Base-by-base conservation (phyloP, 2,888 invertebrate genomes). In the Gandaritis pyraliata region DNA sequence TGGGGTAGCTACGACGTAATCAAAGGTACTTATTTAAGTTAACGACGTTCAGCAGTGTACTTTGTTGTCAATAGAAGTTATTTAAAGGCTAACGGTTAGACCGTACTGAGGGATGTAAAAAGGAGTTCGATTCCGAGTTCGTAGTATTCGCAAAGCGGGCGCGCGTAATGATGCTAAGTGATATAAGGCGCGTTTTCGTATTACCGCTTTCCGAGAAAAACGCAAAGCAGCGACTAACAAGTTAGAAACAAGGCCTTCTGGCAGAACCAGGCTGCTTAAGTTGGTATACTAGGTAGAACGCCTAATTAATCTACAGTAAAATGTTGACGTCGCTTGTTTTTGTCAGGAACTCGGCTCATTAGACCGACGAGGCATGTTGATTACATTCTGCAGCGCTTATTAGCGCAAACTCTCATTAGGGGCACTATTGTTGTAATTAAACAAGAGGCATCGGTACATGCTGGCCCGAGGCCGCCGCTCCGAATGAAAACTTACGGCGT, bases 361-460 rank as follows among this genome's bases (percentile, higher is more conserved):
- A 92, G 90, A 88, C 84, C 86, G 86, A 80, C 88, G 86, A 88
- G 86, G 91, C 87, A 91, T 87, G 91, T 91, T 91, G 90, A 91
- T 91, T 91, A 91, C 90, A 90, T 90, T 92, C 88, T 90, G 88
- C 86, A 87, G 90, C 85, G 87, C 90, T 91, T 92, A 91, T 91
- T 91, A 92, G 87, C 87, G 88, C 90, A 89, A 90, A 90, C 86
- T 90, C 91, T 91, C 90, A 90, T 91, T 91, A 92, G 90, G 86
- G 84, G 86, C 85, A 90, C 91, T 91, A 91, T 91, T 92, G 91
- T 92, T 91, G 89, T 90, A 91, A 92, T 91, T 92, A 90, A 91
- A 90, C 90, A 88, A 88, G 87, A 85, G 84, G 83, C 83, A 82
- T 81, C 82, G 80, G 81, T 81, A 81, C 79, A 49, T 43, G 52